phyloP scores from a whole-genome alignment of 2,113 vertebrate species.

The Rhinopomastus cyanomelas region DNA sequence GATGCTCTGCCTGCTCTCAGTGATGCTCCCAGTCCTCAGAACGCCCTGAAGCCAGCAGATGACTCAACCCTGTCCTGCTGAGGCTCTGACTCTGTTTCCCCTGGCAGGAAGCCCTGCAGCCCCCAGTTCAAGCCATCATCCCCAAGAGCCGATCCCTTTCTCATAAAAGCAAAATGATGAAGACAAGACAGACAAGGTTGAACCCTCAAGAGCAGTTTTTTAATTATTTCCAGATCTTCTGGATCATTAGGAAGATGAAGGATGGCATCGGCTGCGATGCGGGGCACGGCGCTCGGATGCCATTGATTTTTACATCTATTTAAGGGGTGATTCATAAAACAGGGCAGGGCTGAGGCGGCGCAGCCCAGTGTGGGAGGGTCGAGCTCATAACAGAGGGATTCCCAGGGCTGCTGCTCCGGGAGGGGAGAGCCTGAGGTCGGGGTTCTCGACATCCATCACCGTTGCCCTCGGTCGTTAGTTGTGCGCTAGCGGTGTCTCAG shows the following conservation, averaged over 20 bases:
- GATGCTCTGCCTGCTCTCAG: neutral
- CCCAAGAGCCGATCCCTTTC: neutral
- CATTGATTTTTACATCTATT: constrained; percentile 76
- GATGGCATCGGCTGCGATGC: constrained; percentile 63
- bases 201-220: constrained; percentile 71
- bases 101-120: neutral
- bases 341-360: constrained; percentile 49
- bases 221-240: constrained; percentile 79
- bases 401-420: neutral
- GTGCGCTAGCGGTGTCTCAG: neutral
- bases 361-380: constrained; percentile 1
- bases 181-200: constrained; percentile 36
- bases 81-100: neutral
- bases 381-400: neutral
- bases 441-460: neutral
- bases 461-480: neutral
- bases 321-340: constrained; percentile 67
- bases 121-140: neutral
- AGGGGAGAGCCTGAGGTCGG: neutral
- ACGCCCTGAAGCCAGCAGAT: neutral
- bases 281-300: constrained; percentile 53
- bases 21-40: neutral
- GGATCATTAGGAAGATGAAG: constrained; percentile 73
- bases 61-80: neutral
- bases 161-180: neutral